Percentiles rank a stretch among this genome's conserved stretches.
Evolutionary conservation across 2,888 invertebrate genomes (phyloP).

Genomic region (Athalia circularis): DNA sequence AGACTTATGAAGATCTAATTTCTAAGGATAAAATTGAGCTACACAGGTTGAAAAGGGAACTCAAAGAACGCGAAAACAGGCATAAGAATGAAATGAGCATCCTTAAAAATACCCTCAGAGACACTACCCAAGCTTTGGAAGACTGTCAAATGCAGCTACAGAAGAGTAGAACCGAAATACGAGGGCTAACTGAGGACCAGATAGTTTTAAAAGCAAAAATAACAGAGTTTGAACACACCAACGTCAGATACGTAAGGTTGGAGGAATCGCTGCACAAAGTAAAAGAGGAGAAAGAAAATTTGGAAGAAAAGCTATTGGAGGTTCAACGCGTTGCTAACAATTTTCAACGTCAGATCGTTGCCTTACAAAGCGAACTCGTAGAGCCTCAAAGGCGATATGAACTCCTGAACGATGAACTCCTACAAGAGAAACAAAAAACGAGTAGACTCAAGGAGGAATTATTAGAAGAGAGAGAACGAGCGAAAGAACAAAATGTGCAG

Average conservation of each 20-base stretch:
- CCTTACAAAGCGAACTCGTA: constrained; percentile 63
- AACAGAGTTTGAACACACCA: constrained; percentile 58
- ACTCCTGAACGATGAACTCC: constrained; percentile 63
- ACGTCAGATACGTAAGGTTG: constrained; percentile 53
- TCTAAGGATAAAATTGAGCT: constrained; percentile 60
- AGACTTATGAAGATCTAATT: constrained; percentile 63
- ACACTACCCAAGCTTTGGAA: constrained; percentile 63
- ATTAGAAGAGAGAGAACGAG: constrained; percentile 58
- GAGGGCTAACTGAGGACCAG: constrained; percentile 59
- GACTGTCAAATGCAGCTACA: constrained; percentile 65
- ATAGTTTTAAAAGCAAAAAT: constrained; percentile 56
- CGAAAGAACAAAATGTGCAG: constrained; percentile 62
- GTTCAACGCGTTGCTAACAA: constrained; percentile 59
- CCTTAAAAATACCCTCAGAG: constrained; percentile 62
- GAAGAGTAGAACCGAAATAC: constrained; percentile 60
- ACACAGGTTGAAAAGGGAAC: constrained; percentile 59
- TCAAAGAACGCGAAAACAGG: constrained; percentile 62
- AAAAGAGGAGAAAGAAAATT: constrained; percentile 62
- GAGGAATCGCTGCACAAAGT: constrained; percentile 62
- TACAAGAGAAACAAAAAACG: constrained; percentile 61
- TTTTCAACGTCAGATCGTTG: constrained; percentile 62
- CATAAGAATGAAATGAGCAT: constrained; percentile 62
- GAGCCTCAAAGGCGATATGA: constrained; percentile 67
- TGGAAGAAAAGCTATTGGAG: constrained; percentile 63
- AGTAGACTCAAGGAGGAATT: constrained; percentile 62